Evolutionary conservation across 2,113 vertebrate species (phyloP).

Genomic region (Bostrychus sinensis): DNA sequence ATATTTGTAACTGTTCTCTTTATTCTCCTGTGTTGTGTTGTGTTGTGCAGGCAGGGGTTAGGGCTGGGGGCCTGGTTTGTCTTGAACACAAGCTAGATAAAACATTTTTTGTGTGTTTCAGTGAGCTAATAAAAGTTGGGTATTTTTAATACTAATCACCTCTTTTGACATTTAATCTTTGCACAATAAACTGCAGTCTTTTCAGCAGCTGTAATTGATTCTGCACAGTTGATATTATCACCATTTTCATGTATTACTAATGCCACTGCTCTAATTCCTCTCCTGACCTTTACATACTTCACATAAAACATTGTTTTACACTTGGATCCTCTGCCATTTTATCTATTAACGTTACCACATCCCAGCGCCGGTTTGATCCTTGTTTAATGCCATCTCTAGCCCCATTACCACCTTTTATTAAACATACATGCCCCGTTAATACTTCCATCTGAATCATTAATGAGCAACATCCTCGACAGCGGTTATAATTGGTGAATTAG

Average conservation of each 20-base stretch:
- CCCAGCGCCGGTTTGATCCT: not conserved
- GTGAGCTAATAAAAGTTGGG: no score
- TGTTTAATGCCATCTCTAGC: not conserved
- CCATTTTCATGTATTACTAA: not conserved
- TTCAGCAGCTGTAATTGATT: not conserved
- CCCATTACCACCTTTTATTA: slow-evolving; percentile 37
- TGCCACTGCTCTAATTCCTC: not conserved
- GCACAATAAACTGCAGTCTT: not conserved
- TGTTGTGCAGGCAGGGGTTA: no score
- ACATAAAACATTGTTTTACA: not conserved
- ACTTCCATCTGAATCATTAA: slow-evolving; percentile 70
- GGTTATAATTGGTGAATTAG: slow-evolving; percentile 71
- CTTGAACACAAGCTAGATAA: no score
- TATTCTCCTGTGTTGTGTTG: no score
- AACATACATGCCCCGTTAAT: slow-evolving; percentile 63
- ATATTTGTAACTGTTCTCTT: no score
- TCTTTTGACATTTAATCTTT: not conserved
- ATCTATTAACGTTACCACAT: not conserved
- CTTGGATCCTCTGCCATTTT: not conserved
- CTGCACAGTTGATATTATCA: not conserved
- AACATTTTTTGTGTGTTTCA: no score
- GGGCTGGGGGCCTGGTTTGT: no score
- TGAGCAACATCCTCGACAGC: slow-evolving; percentile 50
- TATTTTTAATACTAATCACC: no score
- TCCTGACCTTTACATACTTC: not conserved